Base-by-base conservation (phyloP, 2,797 vertebrate species). In the Choloepus didactylus region DNA sequence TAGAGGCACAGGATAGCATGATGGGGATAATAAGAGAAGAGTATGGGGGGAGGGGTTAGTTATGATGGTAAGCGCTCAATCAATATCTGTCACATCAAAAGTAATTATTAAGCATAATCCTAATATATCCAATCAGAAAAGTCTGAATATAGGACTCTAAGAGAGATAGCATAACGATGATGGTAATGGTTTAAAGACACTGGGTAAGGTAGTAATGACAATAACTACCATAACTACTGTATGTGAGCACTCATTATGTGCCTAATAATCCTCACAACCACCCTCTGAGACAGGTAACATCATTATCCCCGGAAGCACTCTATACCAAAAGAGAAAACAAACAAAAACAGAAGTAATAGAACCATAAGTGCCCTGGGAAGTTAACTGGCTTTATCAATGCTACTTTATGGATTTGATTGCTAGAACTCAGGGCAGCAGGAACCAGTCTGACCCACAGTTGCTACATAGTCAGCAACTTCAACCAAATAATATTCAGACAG, bases 321-420 rank as follows among this genome's bases (percentile, higher is more conserved):
- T 79, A 9, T 4, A 44, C 18, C 27, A 70, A 54, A 72, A 16
- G 5, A 72, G 56, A 15, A 35, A 72, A 38, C 38, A 66, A 83
- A 51, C 2, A 6, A 59, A 29, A 80, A 66, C 6, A 69, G 49
- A 73, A 60, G 16, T 16, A 62, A 87, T 38, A 60, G 54, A 76
- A 31, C 1, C 19, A 19, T 4, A 64, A 29, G 77, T 46, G 64
- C n/a, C 87, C 15, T 31, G 21, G 29, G 41, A 85, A 35, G n/a
- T 27, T 4, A 5, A 54, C 18, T 27, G n/a, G 38, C 62, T 72
- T 51, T 82, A 60, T 29, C 29, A 76, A 72, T 18, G 49, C 73
- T 60, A 56, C 12, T 86, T 90, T 90, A 70, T 23, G 59, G 29
- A 46, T 72, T 35, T 91, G 44, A 79, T 16, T 16, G 41, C 35